Conservation (phyloP, 2,113 vertebrate genomes). For the Cheirogaleus medius region DNA sequence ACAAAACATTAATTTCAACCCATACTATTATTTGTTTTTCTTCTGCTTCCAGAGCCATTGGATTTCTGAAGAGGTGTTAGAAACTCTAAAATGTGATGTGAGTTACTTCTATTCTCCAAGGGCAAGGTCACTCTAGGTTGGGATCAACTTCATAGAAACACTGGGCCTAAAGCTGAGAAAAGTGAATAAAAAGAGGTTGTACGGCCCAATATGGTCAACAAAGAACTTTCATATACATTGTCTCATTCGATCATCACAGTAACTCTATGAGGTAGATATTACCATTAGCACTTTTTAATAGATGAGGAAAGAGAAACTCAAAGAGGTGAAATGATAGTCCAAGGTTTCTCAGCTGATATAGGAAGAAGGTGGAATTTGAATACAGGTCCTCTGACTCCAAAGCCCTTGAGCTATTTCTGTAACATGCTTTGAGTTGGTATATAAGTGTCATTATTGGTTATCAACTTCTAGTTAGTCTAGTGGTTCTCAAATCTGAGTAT, state of each 20-base stretch:
- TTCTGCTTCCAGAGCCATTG: neutral
- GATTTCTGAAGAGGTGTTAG: neutral
- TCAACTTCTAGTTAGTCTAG: neutral
- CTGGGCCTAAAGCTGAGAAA: conserved; percentile 1
- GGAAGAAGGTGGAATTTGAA: neutral
- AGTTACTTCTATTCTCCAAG: neutral
- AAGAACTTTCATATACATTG: neutral
- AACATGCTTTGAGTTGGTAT: neutral
- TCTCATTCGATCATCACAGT: neutral
- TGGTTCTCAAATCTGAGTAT: neutral
- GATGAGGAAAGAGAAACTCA: neutral
- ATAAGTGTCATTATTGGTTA: neutral
- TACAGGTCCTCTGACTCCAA: neutral
- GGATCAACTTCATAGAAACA: neutral
- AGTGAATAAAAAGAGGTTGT: neutral
- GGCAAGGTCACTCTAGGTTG: neutral
- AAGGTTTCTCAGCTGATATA: neutral
- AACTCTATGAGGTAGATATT: neutral
- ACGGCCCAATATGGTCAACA: neutral
- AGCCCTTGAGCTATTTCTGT: neutral
- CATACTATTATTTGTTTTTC: neutral
- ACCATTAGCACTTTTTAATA: neutral
- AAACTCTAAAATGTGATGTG: neutral
- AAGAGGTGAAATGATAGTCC: neutral
- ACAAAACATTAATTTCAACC: neutral